Evolutionary conservation across 1,140 invertebrate genomes (phyloP), one percentile per base, ranked within the genome.

Genomic region (Tetraneura akinire): DNA sequence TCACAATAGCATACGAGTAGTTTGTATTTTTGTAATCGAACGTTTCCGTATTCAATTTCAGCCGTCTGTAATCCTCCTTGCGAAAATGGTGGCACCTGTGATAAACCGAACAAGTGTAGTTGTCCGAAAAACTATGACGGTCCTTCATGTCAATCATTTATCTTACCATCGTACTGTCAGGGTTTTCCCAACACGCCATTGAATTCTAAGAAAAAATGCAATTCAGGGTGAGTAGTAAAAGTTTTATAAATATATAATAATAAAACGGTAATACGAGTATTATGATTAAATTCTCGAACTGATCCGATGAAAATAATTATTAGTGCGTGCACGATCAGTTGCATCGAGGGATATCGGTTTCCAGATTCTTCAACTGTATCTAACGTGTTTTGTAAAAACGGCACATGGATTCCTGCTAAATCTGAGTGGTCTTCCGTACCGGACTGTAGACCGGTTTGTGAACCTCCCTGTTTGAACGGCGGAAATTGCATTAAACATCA

Each of bases 61-160:
- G 93, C 92, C 6, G 87, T 90, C 81, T 96, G 94, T 84, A 83
- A 90, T 18, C 90, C 91, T 0, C 85, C 88, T 1, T 96, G 94
- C 85, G 86, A 91, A 83, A 94, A 96, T 85, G 91, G 89, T 68
- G 94, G 94, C 0, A 91, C 92, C 18, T 96, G 94, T 83, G 83
- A 91, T 1, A 87, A 87, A 1, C 91, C 91, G 0, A 90, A 92
- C 84, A 85, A 88, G 1, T 95, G 93, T 83, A 84, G 90, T 13
- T 96, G 94, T 83, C 87, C 90, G 0, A 87, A 90, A 26, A 90
- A 91, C 83, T 94, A 89, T 85, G 88, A 88, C 32, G 94, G 94
- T 21, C 88, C 90, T 1, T 87, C 90, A 66, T 96, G 94, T 84
- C 91, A 95, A 84, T 90, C 89, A 14, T 11, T 29, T 10, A 29